Evolutionary conservation across 2,113 vertebrate species (phyloP).

Genomic region (Poicephalus gulielmi): DNA sequence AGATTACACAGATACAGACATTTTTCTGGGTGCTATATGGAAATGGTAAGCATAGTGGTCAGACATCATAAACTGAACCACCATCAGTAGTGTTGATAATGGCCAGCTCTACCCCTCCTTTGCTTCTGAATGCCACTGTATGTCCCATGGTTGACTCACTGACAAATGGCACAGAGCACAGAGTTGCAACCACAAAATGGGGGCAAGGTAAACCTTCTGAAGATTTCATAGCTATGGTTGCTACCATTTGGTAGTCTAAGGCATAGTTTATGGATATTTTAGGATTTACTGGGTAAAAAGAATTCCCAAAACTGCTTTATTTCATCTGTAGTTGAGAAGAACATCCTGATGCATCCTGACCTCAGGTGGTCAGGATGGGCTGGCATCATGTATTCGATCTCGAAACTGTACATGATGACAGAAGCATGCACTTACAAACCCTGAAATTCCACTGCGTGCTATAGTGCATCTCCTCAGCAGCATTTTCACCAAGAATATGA

Average conservation of each 20-base stretch:
- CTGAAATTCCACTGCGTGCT: background rate
- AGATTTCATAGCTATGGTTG: background rate
- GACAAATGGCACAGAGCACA: background rate
- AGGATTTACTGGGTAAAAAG: background rate
- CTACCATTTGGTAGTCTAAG: background rate
- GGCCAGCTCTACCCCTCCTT: background rate
- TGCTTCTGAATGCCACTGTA: background rate
- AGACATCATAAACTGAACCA: background rate
- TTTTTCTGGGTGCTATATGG: background rate
- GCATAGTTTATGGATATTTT: background rate
- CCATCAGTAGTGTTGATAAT: background rate
- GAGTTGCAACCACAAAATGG: background rate
- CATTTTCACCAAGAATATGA: background rate
- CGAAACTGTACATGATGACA: background rate
- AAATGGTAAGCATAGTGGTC: background rate
- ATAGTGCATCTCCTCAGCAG: background rate
- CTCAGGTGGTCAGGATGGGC: background rate
- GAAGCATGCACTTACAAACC: background rate
- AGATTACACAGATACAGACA: background rate
- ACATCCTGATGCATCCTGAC: background rate
- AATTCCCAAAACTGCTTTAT: background rate
- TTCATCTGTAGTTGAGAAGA: background rate
- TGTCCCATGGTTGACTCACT: background rate
- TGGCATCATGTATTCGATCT: background rate
- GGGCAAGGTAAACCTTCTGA: background rate